A percentile compares a stretch with the other conserved stretches of the same genome.
Evolutionary conservation across 2,113 vertebrate species (phyloP).

Genomic region (Thymallus thymallus): DNA sequence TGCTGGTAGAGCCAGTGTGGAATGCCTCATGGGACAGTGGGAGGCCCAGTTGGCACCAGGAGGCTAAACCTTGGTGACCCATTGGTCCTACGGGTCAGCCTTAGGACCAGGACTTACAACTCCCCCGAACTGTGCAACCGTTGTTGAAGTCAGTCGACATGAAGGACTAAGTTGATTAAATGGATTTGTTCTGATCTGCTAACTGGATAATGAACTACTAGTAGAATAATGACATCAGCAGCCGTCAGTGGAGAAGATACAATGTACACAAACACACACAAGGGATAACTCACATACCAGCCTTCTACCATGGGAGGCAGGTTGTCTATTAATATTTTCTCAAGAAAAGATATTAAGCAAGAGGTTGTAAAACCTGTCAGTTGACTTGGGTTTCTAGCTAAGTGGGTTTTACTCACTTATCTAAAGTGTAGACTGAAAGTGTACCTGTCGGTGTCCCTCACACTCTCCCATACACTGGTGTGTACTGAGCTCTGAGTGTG

Average conservation of each 20-base stretch:
- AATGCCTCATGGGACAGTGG: slow-evolving; percentile 8
- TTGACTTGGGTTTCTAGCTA: slow-evolving; percentile 16
- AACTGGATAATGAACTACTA: slow-evolving; percentile 32
- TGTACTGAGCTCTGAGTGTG: slow-evolving; percentile 20
- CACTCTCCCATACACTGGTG: slow-evolving; percentile 12
- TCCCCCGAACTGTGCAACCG: slow-evolving; percentile 27
- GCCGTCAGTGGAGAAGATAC: slow-evolving; percentile 38
- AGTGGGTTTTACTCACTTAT: slow-evolving; percentile 25
- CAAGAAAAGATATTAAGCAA: slow-evolving; percentile 4
- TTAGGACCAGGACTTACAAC: slow-evolving; percentile 2
- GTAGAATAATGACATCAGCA: slow-evolving; percentile 45
- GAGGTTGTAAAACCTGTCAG: slow-evolving; percentile 40
- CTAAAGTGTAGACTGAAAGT: slow-evolving; percentile 16
- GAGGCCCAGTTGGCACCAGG: slow-evolving; percentile 28
- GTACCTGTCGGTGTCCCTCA: slow-evolving; percentile 14
- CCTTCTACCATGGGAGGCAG: neutral
- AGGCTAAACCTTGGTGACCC: slow-evolving; percentile 27
- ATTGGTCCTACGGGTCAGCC: slow-evolving; percentile 13
- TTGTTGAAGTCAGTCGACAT: neutral
- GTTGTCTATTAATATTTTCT: slow-evolving; percentile 12
- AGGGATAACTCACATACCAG: too few species aligned
- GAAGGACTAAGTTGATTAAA: slow-evolving; percentile 26
- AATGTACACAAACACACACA: slow-evolving; percentile 6
- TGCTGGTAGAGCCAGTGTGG: slow-evolving; percentile 22
- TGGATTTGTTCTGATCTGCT: slow-evolving; percentile 21